A percentile compares a stretch with the other conserved stretches of the same genome.
Conservation (phyloP, 2,888 invertebrate genomes). For the Electrophaes corylata region DNA sequence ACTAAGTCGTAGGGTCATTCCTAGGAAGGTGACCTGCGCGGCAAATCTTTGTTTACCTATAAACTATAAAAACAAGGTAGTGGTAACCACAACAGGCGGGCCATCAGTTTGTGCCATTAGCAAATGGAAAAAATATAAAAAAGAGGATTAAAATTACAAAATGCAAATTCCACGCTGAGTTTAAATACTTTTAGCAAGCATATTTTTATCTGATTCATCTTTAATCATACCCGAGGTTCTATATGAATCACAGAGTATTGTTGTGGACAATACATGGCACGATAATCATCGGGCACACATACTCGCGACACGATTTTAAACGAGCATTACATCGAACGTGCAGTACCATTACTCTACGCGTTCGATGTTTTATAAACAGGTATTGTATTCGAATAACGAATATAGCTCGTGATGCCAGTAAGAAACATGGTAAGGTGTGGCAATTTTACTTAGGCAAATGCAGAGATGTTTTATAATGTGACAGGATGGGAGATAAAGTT, state of each 20-base stretch:
- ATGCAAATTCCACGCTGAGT: conserved; percentile 16
- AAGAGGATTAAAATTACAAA: not conserved
- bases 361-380: conserved; percentile 38
- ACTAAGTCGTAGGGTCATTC: no score
- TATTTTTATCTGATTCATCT: conserved; percentile 36
- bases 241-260: conserved; percentile 45
- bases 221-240: conserved; percentile 40
- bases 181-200: conserved; percentile 3
- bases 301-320: conserved; percentile 37
- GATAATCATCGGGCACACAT: conserved; percentile 46
- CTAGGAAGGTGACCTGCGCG: no score
- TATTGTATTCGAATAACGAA: conserved; percentile 37
- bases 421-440: conserved; percentile 30
- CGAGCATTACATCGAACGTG: conserved; percentile 33
- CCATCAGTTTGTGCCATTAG: no score
- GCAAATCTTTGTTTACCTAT: no score
- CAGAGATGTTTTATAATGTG: conserved; percentile 8
- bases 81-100: no score
- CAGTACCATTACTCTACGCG: conserved; percentile 29
- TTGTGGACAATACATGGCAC: conserved; percentile 44
- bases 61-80: no score
- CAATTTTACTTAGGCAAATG: conserved; percentile 25
- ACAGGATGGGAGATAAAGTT: conserved; percentile 18
- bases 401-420: conserved; percentile 28
- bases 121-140: no score